A percentile compares a stretch with the other conserved stretches of the same genome.
phyloP scores from a whole-genome alignment of 2,888 invertebrate species.

The Scaptomyza cyrtandrae region DNA sequence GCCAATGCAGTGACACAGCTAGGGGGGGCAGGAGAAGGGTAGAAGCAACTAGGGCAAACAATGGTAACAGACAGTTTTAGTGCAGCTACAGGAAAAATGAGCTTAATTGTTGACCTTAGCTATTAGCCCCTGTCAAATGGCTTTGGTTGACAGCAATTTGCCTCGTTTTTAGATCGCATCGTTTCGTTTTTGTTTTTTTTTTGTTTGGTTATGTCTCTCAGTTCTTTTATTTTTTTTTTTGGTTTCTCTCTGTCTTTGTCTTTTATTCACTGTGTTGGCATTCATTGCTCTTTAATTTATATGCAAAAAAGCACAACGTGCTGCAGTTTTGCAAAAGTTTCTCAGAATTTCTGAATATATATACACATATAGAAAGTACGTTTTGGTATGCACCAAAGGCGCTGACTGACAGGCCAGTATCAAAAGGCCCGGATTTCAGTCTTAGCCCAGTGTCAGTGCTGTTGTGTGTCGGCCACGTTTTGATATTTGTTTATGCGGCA shows the following conservation, averaged over 20 bases:
- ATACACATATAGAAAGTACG: constrained; percentile 35
- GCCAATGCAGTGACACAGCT: constrained; percentile 51
- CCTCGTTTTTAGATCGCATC: constrained; percentile 16
- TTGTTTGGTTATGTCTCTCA: constrained; percentile 1
- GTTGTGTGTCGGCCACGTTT: constrained; percentile 45
- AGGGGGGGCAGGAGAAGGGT: constrained; percentile 17
- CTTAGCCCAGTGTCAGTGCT: constrained; percentile 44
- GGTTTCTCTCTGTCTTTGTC: constrained; percentile 2
- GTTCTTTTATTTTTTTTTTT: constrained; percentile 4
- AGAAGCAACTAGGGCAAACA: constrained; percentile 3
- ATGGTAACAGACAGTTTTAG: constrained; percentile 59
- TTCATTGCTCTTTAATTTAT: constrained; percentile 62
- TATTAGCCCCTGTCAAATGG: constrained; percentile 78
- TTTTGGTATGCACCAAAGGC: constrained; percentile 63
- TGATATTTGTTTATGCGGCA: constrained; percentile 59
- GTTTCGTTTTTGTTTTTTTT: constrained; percentile 6
- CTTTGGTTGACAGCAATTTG: constrained; percentile 65
- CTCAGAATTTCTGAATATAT: constrained; percentile 57
- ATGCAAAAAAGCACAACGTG: constrained; percentile 71
- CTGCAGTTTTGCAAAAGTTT: constrained; percentile 58
- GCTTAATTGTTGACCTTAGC: constrained; percentile 79
- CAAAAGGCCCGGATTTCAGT: constrained; percentile 37
- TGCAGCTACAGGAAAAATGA: constrained; percentile 58
- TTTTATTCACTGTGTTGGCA: constrained; percentile 30
- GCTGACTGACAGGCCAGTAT: constrained; percentile 65